phyloP scores from a whole-genome alignment of 1,140 invertebrate genomes.

The Eueides isabella region DNA sequence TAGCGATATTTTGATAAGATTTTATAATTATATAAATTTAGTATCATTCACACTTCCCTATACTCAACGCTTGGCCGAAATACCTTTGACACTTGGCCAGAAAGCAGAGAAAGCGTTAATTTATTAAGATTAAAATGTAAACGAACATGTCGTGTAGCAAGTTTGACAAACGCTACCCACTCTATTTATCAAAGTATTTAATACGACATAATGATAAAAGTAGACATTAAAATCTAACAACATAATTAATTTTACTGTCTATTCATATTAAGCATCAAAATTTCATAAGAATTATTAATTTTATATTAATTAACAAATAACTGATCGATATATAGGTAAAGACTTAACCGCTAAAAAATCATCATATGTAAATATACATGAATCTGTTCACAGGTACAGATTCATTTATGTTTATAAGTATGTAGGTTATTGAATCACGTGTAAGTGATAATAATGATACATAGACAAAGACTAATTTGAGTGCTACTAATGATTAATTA shows the following conservation, averaged over 20 bases:
- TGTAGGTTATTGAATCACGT: background rate
- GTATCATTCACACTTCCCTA: slow-evolving; percentile 48
- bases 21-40: background rate
- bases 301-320: background rate
- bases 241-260: background rate
- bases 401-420: background rate
- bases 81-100: slow-evolving; percentile 66
- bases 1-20: background rate
- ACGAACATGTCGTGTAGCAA: slow-evolving; percentile 44
- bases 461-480: background rate
- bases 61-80: slow-evolving; percentile 54
- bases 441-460: background rate
- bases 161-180: slow-evolving; percentile 53
- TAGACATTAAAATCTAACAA: background rate
- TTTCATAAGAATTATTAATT: background rate
- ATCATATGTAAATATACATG: background rate
- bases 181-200: slow-evolving; percentile 46
- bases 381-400: too few species aligned
- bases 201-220: background rate
- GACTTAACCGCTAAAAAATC: background rate
- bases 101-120: slow-evolving; percentile 64
- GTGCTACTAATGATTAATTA: slow-evolving; percentile 5
- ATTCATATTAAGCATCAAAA: background rate
- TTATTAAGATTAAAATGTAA: slow-evolving; percentile 57
- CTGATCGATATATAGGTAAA: background rate